Percentiles rank a stretch among this genome's conserved stretches.
Evolutionary conservation across 2,888 invertebrate genomes (phyloP).

Genomic region (Deladenus siricidicola): DNA sequence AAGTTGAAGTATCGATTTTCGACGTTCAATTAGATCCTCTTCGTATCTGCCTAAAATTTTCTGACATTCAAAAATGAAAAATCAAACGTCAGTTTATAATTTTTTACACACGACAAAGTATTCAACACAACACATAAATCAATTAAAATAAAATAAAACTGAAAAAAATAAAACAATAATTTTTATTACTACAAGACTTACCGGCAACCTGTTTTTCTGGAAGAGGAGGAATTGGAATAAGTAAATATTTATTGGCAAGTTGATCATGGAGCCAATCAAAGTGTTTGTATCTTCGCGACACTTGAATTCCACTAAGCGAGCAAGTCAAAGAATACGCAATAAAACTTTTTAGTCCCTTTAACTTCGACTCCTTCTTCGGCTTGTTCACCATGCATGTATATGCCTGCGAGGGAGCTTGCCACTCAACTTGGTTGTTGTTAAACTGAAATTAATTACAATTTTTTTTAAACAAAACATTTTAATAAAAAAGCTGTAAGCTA

Average conservation of each 20-base stretch:
- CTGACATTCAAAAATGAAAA: no score
- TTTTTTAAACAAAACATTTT: no score
- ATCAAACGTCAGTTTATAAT: no score
- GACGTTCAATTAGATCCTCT: constrained; percentile 88
- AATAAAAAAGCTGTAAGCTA: no score
- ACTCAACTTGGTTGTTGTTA: constrained; percentile 64
- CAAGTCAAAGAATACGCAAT: constrained; percentile 93
- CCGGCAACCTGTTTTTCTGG: constrained; percentile 94
- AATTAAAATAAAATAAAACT: no score
- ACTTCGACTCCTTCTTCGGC: constrained; percentile 91
- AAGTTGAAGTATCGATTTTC: constrained; percentile 83
- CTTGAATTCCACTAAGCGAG: constrained; percentile 61
- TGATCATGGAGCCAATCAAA: constrained; percentile 97
- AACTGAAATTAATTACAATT: constrained; percentile 18
- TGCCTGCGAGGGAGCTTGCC: constrained; percentile 68
- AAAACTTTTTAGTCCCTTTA: constrained; percentile 88
- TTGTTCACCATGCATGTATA: constrained; percentile 82
- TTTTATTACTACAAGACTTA: constrained; percentile 35
- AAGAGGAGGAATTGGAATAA: constrained; percentile 87
- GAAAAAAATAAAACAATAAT: no score
- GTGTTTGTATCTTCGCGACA: constrained; percentile 65
- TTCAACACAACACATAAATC: no score
- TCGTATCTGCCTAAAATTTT: constrained; percentile 80
- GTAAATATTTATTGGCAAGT: constrained; percentile 81
- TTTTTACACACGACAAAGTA: no score